A percentile compares a stretch with the other conserved stretches of the same genome.
These are phyloP conservation scores for Ichneumoninae sp. DNA, from an alignment of 2,888 invertebrate genomes.

Conservation along the genomic window DNA sequence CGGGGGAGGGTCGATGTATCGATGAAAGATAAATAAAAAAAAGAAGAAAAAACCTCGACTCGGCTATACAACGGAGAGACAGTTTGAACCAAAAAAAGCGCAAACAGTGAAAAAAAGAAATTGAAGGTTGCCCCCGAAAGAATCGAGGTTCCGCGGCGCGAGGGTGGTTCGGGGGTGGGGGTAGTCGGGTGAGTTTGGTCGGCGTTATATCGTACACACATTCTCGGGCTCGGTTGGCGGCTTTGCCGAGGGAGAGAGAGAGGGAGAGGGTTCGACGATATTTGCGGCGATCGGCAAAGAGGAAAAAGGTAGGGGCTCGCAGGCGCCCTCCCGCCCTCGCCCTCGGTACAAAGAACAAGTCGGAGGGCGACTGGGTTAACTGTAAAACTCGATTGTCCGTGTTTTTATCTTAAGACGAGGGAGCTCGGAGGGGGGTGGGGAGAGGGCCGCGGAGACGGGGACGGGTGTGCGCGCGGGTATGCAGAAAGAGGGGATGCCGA, in stretches of 20 bases:
- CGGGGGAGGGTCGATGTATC: slow-evolving; percentile 65
- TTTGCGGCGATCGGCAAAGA: slow-evolving; percentile 62
- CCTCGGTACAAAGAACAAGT: slow-evolving; percentile 66
- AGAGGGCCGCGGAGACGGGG: slow-evolving; percentile 27
- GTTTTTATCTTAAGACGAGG: slow-evolving; percentile 83
- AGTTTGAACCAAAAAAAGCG: slow-evolving; percentile 65
- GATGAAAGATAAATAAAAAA: slow-evolving; percentile 63
- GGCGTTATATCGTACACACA: slow-evolving; percentile 40
- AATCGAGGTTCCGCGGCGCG: slow-evolving; percentile 74
- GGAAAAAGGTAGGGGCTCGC: slow-evolving; percentile 55
- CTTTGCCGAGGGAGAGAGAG: not conserved
- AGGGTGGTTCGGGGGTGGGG: slow-evolving; percentile 38
- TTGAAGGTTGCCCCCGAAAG: slow-evolving; percentile 79
- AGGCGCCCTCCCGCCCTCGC: slow-evolving; percentile 36
- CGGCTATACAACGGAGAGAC: slow-evolving; percentile 68
- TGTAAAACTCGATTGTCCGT: slow-evolving; percentile 82
- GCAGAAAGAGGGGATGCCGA: slow-evolving; percentile 13
- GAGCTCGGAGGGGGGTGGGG: slow-evolving; percentile 65
- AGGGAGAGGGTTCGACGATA: slow-evolving; percentile 59
- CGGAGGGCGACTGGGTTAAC: slow-evolving; percentile 80
- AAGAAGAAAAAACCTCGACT: slow-evolving; percentile 38
- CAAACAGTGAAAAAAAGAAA: slow-evolving; percentile 66
- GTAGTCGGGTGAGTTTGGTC: slow-evolving; percentile 43
- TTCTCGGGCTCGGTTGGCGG: slow-evolving; percentile 32
- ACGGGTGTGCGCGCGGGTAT: not conserved